Conservation (phyloP, 2,888 invertebrate species). For the Polyommatus iphigenia region DNA sequence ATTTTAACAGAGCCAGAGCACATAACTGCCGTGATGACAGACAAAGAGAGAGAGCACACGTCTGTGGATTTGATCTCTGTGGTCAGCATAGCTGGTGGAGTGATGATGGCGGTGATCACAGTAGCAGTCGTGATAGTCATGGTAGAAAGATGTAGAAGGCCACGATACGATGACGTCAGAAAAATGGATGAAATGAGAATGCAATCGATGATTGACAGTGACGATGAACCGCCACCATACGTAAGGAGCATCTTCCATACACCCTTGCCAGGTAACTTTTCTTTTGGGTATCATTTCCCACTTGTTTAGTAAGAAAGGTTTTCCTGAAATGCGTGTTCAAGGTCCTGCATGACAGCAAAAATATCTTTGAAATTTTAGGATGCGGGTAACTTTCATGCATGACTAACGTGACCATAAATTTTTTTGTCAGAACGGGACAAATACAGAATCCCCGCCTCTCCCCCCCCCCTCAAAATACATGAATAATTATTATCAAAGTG, state of each 20-base stretch:
- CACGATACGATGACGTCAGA: slow-evolving; percentile 65
- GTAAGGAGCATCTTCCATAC: slow-evolving; percentile 80
- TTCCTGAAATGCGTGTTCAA: too few relatives aligned
- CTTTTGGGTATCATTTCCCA: too few relatives aligned
- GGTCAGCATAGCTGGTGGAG: slow-evolving; percentile 75
- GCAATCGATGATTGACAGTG: slow-evolving; percentile 71
- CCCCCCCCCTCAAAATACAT: too few relatives aligned
- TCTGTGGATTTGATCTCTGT: slow-evolving; percentile 73
- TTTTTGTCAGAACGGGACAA: too few relatives aligned
- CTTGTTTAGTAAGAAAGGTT: too few relatives aligned
- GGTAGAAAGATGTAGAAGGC: slow-evolving; percentile 68
- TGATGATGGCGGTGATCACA: slow-evolving; percentile 75
- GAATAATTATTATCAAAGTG: too few relatives aligned
- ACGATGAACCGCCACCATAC: slow-evolving; percentile 72
- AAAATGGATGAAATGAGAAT: slow-evolving; percentile 72
- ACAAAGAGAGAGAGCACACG: slow-evolving; percentile 62
- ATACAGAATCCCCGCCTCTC: too few relatives aligned
- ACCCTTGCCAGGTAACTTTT: slow-evolving; percentile 74
- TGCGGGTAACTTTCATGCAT: too few relatives aligned
- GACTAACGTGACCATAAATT: too few relatives aligned
- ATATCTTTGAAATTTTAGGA: too few relatives aligned
- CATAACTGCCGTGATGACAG: slow-evolving; percentile 75
- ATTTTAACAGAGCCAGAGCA: slow-evolving; percentile 80
- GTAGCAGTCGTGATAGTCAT: slow-evolving; percentile 74
- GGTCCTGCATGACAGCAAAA: too few relatives aligned